Base-by-base conservation (phyloP, 2,113 vertebrate species). In the Corydoras maculifer region DNA sequence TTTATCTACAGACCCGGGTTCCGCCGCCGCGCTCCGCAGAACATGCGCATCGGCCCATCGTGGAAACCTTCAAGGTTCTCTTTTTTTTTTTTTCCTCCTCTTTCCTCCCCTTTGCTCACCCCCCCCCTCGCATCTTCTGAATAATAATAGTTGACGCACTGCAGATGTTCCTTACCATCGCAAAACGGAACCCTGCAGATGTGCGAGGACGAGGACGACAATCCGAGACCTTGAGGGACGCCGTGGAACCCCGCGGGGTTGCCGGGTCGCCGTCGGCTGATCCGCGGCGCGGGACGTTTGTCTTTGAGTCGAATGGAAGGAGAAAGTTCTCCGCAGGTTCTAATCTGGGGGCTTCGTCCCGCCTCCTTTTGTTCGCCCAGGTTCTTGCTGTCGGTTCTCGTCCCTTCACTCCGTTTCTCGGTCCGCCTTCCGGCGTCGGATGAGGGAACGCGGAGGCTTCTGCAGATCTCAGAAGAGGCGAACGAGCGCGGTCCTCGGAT, bases 1-100 rank as follows among this genome's bases (percentile, higher is more conserved):
- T 73, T 73, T 65, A 66, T 64, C 63, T 35, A 66, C 49, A 73
- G 63, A 25, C n/a, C 48, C 12, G 11, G 30, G 57, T n/a, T 73
- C 63, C 66, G 32, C 14, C 2, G 32, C n/a, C 29, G 60, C 12
- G 12, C 7, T 35, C 53, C 29, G 29, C 29, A 62, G 35, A 68
- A 65, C 48, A 73, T 12, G 48, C 13, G 14, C 57, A 66, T 61
- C 63, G 50, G 57, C 71, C 49, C 57, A 43, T 73, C 57, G 48
- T 31, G 13, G 18, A 32, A 53, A 13, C 58, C n/a, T 73, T 59
- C 7, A 58, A 58, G 8, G 9, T 14, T 59, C 50, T 18, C 15
- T 8, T 57, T 66, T 58, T 65, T 9, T 25, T 25, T 25, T 25
- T 25, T 25, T 25, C 18, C 18, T 25, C 18, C 2, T 25, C 18